Percentiles rank a stretch among this genome's conserved stretches.
Evolutionary conservation across 2,888 invertebrate genomes (phyloP).

Genomic region (Cheilosia vulpina): DNA sequence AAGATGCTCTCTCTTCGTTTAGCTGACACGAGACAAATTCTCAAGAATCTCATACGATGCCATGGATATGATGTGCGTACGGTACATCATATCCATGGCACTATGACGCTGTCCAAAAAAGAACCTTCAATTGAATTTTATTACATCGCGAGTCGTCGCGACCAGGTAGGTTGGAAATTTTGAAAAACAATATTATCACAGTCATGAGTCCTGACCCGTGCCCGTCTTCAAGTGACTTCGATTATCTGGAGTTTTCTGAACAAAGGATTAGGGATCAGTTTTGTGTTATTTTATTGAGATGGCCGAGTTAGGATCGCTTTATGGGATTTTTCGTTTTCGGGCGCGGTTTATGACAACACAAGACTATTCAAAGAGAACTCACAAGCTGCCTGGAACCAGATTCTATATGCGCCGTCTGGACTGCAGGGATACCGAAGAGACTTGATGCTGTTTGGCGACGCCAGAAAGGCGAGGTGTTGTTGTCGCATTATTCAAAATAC

Average conservation of each 20-base stretch:
- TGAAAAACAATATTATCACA: neutral
- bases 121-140: neutral
- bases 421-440: neutral
- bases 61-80: neutral
- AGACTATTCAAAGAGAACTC: neutral
- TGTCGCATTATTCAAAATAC: constrained; percentile 28
- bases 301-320: neutral
- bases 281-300: neutral
- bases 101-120: neutral
- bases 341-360: neutral
- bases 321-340: neutral
- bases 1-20: neutral
- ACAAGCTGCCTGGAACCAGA: neutral
- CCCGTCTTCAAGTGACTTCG: neutral
- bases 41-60: neutral
- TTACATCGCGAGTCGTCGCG: neutral
- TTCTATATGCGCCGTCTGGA: constrained; percentile 10
- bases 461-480: constrained; percentile 42
- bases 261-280: neutral
- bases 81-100: neutral
- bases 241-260: neutral
- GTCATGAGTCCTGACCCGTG: neutral
- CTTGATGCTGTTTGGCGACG: constrained; percentile 35
- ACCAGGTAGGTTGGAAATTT: neutral
- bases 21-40: neutral